Evolutionary conservation across 1,140 invertebrate genomes (phyloP), one percentile per base, ranked within the genome.

Genomic region (Leguminivora glycinivorella): DNA sequence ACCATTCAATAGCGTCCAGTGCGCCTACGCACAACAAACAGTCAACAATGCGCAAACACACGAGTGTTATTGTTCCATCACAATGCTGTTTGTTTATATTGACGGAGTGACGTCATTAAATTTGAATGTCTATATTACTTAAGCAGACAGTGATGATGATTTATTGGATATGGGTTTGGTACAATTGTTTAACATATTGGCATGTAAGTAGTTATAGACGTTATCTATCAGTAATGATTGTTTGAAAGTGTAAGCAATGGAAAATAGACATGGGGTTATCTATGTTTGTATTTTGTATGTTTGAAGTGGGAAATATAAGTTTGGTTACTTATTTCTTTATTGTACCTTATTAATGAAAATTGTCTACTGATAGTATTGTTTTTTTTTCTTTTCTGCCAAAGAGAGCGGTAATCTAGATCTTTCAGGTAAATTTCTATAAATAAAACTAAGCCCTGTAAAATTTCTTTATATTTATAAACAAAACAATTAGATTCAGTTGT

Each of bases 61-160:
- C 58, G 25, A 17, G 58, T 63, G 58, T 63, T 63, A 63, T 63
- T 63, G 58, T 63, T 63, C 58, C 58, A 29, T 31, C 25, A 63
- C 58, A 63, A 63, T 63, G 26, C 7, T 63, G 58, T 63, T 63
- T 63, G 58, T 63, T 63, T 63, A 63, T 63, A 29, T 52, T 63
- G 58, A 63, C 58, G 58, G 14, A 63, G 19, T 63, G 58, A 63
- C 58, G 58, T 29, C 26, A 63, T 63, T 63, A 63, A 63, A 29
- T 63, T 31, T 63, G 58, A 63, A 63, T 29, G 58, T 29, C 58
- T 63, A 22, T 52, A 52, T 52, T 52, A 52, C 47, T 52, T 52
- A 52, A 52, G 47, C 22, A 52, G 47, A 22, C 47, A 52, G 17
- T 22, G 47, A 52, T 19, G 19, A 52, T 52, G 47, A 52, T 52